Conservation (phyloP, 37 sponge, comb jelly and placozoan genomes). For the Hexactinellida sp. region DNA sequence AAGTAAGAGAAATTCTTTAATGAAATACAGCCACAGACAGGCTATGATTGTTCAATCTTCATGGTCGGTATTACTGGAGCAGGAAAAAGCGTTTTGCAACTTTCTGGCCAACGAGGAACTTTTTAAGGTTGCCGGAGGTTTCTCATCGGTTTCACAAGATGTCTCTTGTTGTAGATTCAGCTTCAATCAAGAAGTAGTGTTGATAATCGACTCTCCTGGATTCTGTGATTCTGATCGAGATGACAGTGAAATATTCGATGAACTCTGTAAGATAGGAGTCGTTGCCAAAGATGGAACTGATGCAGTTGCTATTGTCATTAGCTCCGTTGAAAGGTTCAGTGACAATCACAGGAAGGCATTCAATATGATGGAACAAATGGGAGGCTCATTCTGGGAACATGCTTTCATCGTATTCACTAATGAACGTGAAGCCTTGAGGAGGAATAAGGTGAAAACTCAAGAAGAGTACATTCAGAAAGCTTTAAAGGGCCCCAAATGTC, state of each 20-base stretch:
- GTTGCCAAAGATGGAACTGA: neutral
- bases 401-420: neutral
- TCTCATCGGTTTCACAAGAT: neutral
- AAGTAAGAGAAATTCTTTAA: too few species aligned
- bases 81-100: neutral
- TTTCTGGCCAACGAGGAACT: neutral
- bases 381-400: neutral
- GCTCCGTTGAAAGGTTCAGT: neutral
- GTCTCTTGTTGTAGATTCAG: neutral
- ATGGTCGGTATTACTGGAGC: neutral
- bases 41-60: neutral
- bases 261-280: neutral
- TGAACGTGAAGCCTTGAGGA: neutral
- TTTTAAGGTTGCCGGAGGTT: neutral
- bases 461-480: neutral
- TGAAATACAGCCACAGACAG: neutral
- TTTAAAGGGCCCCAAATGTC: neutral
- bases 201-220: neutral
- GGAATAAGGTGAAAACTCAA: neutral
- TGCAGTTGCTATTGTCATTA: neutral
- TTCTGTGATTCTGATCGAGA: neutral
- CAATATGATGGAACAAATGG: neutral
- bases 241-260: neutral
- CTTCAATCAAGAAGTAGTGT: neutral
- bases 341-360: neutral